Evolutionary conservation across 2,113 vertebrate species (phyloP), one percentile per base, ranked within the genome.

Genomic region (Anser brachyrhynchus): DNA sequence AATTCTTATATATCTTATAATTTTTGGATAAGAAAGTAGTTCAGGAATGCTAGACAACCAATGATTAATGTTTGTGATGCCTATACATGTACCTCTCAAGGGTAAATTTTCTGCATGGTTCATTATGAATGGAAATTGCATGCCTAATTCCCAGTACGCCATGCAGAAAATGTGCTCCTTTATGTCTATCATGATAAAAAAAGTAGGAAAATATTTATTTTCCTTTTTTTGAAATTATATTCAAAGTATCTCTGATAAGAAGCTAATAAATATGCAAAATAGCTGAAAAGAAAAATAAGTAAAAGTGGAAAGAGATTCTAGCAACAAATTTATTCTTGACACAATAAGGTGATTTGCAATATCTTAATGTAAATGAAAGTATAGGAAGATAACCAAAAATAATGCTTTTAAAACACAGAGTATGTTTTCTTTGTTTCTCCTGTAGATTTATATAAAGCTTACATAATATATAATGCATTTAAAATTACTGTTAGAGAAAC

Each of bases 231-330:
- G 80, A 96, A 93, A 88, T 90, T 74, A 86, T 90, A 94, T 84
- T 91, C 41, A 74, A 88, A 77, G 61, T 59, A 92, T 75, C 76
- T 70, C 82, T 64, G 79, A 88, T 93, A 94, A 86, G 67, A 91
- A 91, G 55, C 31, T 94, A 95, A 95, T 93, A 96, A 95, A 95
- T 64, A 94, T 94, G 93, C 64, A 88, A 95, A 96, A 83, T 6
- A 91, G 46, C 41, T 43, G 44, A 81, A 85, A 17, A 92, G 77
- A 87, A 87, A 96, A 95, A 87, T 69, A 89, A 92, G 76, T 67
- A 74, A 46, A 91, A 92, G 44, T 39, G 8, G 28, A 65, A 94
- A 85, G 10, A 76, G 5, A 55, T 94, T 93, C 59, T 52, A 76
- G 64, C 37, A 90, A 93, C 14, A 93, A 44, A 71, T 46, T 93